These are phyloP conservation scores for Tamias sibiricus DNA, from an alignment of 2,113 vertebrate species.

Conservation along the genomic window DNA sequence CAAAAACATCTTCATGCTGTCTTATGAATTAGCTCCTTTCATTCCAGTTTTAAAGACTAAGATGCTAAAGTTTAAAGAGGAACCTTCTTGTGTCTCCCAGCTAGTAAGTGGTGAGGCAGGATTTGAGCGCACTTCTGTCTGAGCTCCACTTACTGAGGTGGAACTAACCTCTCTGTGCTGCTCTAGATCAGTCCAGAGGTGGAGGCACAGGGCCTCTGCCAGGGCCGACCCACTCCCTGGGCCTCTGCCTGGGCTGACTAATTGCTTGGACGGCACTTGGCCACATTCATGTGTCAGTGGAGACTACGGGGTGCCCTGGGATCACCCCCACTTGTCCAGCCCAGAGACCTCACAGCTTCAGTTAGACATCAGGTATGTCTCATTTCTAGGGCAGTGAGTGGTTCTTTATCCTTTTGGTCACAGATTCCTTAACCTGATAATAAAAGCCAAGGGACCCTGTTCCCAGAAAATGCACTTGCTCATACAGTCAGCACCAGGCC, in stretches of 20 bases:
- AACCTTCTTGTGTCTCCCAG: not conserved
- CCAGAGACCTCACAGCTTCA: not conserved
- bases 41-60: not conserved
- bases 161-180: no score
- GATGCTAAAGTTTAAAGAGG: not conserved
- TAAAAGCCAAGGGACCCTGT: not conserved
- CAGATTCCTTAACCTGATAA: not conserved
- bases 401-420: not conserved
- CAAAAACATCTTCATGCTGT: not conserved
- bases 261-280: not conserved
- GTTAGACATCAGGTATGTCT: not conserved
- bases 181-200: not conserved
- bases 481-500: not conserved
- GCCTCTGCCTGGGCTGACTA: not conserved
- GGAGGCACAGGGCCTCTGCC: not conserved
- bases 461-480: not conserved
- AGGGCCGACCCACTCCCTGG: not conserved
- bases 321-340: not conserved
- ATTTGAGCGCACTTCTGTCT: not conserved
- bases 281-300: not conserved
- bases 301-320: not conserved
- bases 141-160: not conserved
- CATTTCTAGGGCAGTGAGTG: not conserved
- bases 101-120: not conserved
- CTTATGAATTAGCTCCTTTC: not conserved